These are phyloP conservation scores for Trichoplusia ni DNA, from an alignment of 1,140 invertebrate genomes.

Conservation along the genomic window DNA sequence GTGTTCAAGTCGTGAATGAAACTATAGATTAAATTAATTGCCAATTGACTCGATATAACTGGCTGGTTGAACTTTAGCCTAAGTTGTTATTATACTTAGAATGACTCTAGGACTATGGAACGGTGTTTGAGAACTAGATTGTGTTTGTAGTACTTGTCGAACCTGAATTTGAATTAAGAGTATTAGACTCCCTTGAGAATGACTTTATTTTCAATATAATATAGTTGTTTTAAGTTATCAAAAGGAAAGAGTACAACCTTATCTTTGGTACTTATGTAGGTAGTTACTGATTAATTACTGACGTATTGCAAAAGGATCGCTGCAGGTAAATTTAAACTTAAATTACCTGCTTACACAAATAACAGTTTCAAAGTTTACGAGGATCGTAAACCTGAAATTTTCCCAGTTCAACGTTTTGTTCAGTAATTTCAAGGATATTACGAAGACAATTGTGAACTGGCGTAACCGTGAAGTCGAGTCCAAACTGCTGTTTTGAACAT, in stretches of 20 bases:
- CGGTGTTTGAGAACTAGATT: too few relatives aligned
- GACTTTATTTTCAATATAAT: too few relatives aligned
- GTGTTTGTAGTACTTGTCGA: too few relatives aligned
- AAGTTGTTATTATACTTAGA: not conserved
- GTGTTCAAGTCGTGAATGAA: slow-evolving; percentile 7
- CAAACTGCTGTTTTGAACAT: slow-evolving; percentile 3
- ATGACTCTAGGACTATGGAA: too few relatives aligned
- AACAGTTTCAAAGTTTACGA: not conserved
- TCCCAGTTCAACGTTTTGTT: slow-evolving; percentile 11
- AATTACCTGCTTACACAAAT: not conserved
- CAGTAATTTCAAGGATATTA: slow-evolving; percentile 1
- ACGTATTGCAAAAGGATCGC: not conserved
- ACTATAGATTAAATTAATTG: slow-evolving; percentile 21
- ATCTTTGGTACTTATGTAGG: too few relatives aligned
- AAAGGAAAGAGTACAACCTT: too few relatives aligned
- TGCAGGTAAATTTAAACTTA: not conserved
- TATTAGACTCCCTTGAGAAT: too few relatives aligned
- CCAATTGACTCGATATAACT: not conserved
- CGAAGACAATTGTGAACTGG: slow-evolving; percentile 3
- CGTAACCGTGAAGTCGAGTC: not conserved
- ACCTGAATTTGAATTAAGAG: too few relatives aligned
- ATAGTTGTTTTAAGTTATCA: too few relatives aligned
- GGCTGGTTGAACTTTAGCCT: not conserved
- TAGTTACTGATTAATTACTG: too few relatives aligned
- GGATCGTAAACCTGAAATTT: not conserved